Percentiles rank a stretch among this genome's conserved stretches.
phyloP scores from a whole-genome alignment of 2,888 invertebrate species.

The Augiades crinisus region DNA sequence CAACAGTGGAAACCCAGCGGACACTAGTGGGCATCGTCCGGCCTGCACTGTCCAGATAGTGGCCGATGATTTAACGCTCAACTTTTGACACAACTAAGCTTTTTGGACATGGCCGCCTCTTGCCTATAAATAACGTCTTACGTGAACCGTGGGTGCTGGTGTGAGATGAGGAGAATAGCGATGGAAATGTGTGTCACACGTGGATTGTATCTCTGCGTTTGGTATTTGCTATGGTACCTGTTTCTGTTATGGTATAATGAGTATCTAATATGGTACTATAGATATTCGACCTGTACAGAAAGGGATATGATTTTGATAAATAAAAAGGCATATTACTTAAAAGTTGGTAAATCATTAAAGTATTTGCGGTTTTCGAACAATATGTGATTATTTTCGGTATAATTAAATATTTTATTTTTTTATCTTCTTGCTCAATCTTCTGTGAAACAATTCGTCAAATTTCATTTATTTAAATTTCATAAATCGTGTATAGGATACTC shows the following conservation, averaged over 20 bases:
- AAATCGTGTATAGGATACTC: no score
- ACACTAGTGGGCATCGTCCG: constrained; percentile 76
- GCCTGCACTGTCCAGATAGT: constrained; percentile 86
- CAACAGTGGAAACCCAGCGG: constrained; percentile 43
- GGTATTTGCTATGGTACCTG: neutral
- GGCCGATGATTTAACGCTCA: constrained; percentile 85
- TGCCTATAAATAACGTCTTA: constrained; percentile 79
- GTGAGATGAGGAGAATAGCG: constrained; percentile 42
- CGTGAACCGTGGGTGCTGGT: constrained; percentile 61
- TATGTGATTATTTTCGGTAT: no score
- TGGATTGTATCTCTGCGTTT: neutral
- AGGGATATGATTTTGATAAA: no score
- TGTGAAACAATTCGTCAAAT: no score
- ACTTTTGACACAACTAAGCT: constrained; percentile 84
- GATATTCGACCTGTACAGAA: no score
- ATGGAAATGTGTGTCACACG: constrained; percentile 29
- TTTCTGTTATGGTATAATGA: no score
- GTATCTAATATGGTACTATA: constrained; percentile 19
- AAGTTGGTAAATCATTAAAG: no score
- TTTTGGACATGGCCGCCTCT: constrained; percentile 76
- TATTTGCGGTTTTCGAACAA: no score
- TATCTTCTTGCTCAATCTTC: no score
- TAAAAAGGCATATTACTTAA: no score
- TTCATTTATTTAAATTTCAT: no score
- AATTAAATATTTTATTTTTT: no score